These are phyloP conservation scores for Galerucella calmariensis DNA, from an alignment of 2,888 invertebrate genomes.

Conservation along the genomic window DNA sequence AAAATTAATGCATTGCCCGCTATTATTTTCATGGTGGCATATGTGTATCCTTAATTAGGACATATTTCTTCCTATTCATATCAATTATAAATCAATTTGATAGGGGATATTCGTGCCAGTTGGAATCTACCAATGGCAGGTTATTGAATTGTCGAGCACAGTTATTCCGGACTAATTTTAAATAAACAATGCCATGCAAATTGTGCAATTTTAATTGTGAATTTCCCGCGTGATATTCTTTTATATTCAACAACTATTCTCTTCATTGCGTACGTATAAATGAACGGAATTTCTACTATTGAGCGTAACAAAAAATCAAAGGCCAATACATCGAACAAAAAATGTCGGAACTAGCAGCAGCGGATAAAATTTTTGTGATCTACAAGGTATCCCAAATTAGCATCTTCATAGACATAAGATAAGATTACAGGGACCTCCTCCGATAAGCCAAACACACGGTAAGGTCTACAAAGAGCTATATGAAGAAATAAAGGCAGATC, in stretches of 20 bases:
- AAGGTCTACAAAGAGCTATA: too few species aligned
- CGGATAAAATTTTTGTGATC: too few species aligned
- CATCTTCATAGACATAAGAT: too few species aligned
- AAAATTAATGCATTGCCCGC: conserved; percentile 46
- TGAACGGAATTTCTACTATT: neutral
- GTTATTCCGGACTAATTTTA: neutral
- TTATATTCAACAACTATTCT: neutral
- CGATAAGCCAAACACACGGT: too few species aligned
- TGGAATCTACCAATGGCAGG: conserved; percentile 1
- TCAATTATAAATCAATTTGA: conserved; percentile 35
- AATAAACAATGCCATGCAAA: conserved; percentile 3
- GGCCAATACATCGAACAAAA: too few species aligned
- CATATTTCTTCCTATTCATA: conserved; percentile 38
- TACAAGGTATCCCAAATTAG: too few species aligned
- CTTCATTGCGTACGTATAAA: neutral
- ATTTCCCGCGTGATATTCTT: neutral
- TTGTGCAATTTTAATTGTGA: neutral
- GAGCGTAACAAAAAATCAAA: too few species aligned
- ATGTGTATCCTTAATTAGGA: conserved; percentile 43
- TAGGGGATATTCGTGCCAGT: conserved; percentile 24
- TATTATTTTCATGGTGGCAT: conserved; percentile 43
- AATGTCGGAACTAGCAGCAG: too few species aligned
- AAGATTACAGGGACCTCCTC: too few species aligned
- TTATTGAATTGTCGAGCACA: conserved; percentile 5
- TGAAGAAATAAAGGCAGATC: too few species aligned